Percentiles rank a stretch among this genome's conserved stretches.
Evolutionary conservation across 2,888 invertebrate species (phyloP).

Genomic region (Celastrina argiolus): DNA sequence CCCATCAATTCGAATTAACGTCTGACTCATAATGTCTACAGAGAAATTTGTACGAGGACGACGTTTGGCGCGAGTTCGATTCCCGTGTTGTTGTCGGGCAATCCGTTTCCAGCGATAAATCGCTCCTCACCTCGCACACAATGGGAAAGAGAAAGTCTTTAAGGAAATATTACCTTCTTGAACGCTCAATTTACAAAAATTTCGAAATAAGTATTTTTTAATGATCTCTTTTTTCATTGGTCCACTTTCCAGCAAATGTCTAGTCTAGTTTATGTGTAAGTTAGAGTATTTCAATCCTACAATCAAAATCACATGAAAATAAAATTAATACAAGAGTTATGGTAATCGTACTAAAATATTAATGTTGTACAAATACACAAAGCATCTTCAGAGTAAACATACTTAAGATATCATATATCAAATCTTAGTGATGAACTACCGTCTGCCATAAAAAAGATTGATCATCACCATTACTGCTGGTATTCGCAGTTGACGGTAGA

Average conservation of each 20-base stretch:
- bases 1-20: slow-evolving; percentile 19
- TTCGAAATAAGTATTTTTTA: slow-evolving; percentile 27
- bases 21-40: slow-evolving; percentile 25
- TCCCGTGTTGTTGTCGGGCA: slow-evolving; percentile 61
- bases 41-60: slow-evolving; percentile 53
- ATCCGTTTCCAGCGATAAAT: slow-evolving; percentile 62
- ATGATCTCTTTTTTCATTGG: not conserved
- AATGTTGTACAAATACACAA: not conserved
- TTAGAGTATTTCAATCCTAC: not conserved
- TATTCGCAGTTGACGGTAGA: slow-evolving; percentile 33
- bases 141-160: slow-evolving; percentile 68
- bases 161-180: slow-evolving; percentile 52
- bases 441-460: slow-evolving; percentile 26
- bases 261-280: not conserved
- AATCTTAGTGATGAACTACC: not conserved
- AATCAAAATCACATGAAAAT: not conserved
- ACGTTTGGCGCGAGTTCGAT: slow-evolving; percentile 50
- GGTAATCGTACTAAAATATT: not conserved
- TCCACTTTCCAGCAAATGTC: slow-evolving; percentile 6
- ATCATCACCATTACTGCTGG: slow-evolving; percentile 34
- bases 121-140: slow-evolving; percentile 66
- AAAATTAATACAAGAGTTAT: not conserved
- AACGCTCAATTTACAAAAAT: slow-evolving; percentile 39
- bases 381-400: not conserved
- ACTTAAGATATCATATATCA: slow-evolving; percentile 1